Evolutionary conservation across 2,113 vertebrate species (phyloP), one percentile per base, ranked within the genome.

Genomic region (Sula dactylatra): DNA sequence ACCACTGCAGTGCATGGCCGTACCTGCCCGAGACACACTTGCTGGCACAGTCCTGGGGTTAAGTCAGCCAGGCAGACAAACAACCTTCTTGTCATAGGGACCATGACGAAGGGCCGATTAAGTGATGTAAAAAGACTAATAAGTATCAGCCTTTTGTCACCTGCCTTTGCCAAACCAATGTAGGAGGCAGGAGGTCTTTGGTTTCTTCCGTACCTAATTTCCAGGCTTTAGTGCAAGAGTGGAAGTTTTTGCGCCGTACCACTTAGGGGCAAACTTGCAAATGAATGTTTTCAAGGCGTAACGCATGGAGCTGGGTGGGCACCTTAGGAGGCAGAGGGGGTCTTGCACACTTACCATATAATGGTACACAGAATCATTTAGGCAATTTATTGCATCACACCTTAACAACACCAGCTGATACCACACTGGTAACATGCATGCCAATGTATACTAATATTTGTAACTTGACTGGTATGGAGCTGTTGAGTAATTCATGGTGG

Each of bases 1-100:
- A 67, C 22, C 29, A 49, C 20, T 1, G 2, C 70, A 25, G 47
- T 5, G 42, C 29, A 29, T 0, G 2, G 47, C 9, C 11, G 4
- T 16, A 20, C 20, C 82, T 27, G 9, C 8, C 19, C 74, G 34
- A 85, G 38, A 22, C 70, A 61, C 3, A 0, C 4, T 34, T 29
- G 42, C 40, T 89, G 38, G 18, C 5, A 7, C 7, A 6, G 26
- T 20, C 17, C 72, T 89, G 88, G 36, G 47, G 7, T 47, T 89
- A 42, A 27, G 27, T 84, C 58, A 16, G 40, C 31, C 59, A 40
- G 81, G 92, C 7, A 47, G 79, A 77, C 32, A 47, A 73, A 70
- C 2, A 24, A 32, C 36, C 17, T 11, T 5, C 22, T 52, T 59
- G 55, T 81, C 61, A 56, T 5, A 45, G 7, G 58, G 58, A 10